These are phyloP conservation scores for Cydia strobilella DNA, from an alignment of 1,140 invertebrate genomes.

Conservation along the genomic window DNA sequence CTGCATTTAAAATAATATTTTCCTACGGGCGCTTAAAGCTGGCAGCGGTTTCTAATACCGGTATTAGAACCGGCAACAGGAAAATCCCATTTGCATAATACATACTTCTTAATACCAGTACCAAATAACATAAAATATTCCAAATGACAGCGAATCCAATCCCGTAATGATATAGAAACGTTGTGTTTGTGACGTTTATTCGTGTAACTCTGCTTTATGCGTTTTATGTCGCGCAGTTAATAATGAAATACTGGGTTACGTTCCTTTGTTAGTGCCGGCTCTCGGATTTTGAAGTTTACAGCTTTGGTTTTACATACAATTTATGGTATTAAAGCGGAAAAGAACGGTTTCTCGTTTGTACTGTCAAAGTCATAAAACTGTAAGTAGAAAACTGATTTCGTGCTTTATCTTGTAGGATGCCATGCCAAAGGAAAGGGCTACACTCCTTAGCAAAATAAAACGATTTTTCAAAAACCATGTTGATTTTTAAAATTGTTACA, in stretches of 20 bases:
- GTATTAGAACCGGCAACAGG: no score
- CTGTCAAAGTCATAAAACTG: no score
- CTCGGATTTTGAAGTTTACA: constrained; percentile 6
- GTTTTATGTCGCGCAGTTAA: constrained; percentile 15
- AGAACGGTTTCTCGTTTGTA: background rate
- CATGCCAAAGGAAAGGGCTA: no score
- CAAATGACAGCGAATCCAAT: constrained; percentile 2
- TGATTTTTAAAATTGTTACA: no score
- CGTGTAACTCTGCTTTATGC: constrained; percentile 1
- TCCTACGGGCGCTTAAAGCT: no score
- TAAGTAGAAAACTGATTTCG: no score
- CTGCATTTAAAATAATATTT: no score
- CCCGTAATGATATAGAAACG: constrained; percentile 9
- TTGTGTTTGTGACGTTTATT: background rate
- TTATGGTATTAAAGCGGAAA: background rate
- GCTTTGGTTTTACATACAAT: constrained; percentile 4
- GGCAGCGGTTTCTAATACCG: no score
- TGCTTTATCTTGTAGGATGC: no score
- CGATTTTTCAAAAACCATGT: no score
- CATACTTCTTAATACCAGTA: background rate
- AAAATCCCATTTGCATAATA: no score
- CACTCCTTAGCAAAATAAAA: no score
- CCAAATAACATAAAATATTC: background rate
- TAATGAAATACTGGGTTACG: constrained; percentile 19
- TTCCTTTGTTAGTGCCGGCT: background rate